Conservation (phyloP, 2,888 invertebrate genomes). For the Ormyrus rosae region DNA sequence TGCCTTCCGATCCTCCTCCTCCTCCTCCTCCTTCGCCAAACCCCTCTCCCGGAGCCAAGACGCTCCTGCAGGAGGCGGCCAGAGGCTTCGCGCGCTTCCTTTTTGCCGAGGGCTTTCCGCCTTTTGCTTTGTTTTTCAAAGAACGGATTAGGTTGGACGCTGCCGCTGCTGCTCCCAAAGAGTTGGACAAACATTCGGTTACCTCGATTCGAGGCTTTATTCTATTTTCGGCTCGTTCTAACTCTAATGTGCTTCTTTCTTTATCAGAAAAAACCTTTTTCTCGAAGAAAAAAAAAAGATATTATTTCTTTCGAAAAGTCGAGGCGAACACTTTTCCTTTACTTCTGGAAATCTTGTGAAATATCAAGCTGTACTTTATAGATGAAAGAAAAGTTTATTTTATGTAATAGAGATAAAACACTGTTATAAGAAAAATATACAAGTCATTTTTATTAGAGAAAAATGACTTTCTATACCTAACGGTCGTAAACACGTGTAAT, state of each 20-base stretch:
- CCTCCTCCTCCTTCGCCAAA: not conserved
- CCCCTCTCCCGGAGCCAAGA: not conserved
- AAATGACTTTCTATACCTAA: not conserved
- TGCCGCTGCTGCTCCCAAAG: no score
- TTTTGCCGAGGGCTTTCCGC: not conserved
- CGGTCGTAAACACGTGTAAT: not conserved
- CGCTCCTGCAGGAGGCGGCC: not conserved
- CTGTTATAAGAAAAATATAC: no score
- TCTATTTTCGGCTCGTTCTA: not conserved
- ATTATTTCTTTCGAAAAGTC: no score
- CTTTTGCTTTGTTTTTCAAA: no score
- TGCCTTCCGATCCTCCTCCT: conserved; percentile 20
- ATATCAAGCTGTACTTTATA: no score
- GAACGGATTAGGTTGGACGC: not conserved
- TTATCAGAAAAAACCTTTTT: no score
- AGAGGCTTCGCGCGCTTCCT: not conserved
- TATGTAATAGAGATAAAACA: no score
- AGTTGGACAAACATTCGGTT: not conserved
- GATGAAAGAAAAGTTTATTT: no score
- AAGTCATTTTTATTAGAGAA: not conserved
- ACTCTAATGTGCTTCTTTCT: no score
- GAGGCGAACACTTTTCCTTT: not conserved
- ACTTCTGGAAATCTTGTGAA: no score
- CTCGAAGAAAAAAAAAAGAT: no score
- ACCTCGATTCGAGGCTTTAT: not conserved